Conservation (phyloP, 2,888 invertebrate genomes). For the Archaeoteleia sp. region DNA sequence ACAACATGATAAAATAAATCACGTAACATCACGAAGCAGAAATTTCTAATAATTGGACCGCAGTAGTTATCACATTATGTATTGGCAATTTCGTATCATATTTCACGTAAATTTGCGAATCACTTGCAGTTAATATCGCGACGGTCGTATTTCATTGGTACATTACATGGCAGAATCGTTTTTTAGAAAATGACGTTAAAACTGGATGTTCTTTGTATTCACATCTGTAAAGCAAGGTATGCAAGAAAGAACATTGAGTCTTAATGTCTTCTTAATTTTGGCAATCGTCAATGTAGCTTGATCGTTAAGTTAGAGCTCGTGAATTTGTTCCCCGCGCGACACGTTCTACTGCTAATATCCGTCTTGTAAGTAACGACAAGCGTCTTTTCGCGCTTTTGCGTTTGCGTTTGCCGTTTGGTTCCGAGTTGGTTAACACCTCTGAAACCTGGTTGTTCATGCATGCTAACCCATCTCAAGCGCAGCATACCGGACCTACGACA, state of each 20-base stretch:
- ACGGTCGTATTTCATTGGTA: too few species aligned
- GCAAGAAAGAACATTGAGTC: slow-evolving; percentile 32
- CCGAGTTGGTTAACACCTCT: slow-evolving; percentile 71
- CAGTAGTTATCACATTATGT: too few species aligned
- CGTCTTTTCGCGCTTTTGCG: slow-evolving; percentile 58
- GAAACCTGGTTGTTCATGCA: slow-evolving; percentile 81
- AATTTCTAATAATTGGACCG: too few species aligned
- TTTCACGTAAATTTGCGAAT: too few species aligned
- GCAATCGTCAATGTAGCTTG: slow-evolving; percentile 39
- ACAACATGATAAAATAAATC: too few species aligned
- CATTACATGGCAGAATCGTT: too few species aligned
- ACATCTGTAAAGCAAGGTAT: too few species aligned
- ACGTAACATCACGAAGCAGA: too few species aligned
- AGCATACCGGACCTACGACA: slow-evolving; percentile 91
- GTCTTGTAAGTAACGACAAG: slow-evolving; percentile 50
- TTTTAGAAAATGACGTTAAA: too few species aligned
- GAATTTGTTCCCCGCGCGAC: slow-evolving; percentile 32
- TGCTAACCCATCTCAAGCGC: slow-evolving; percentile 91
- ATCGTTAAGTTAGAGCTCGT: slow-evolving; percentile 25
- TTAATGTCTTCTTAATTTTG: slow-evolving; percentile 1
- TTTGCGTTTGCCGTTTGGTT: slow-evolving; percentile 61
- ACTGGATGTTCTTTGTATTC: too few species aligned
- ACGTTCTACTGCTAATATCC: slow-evolving; percentile 36
- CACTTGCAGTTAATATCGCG: too few species aligned
- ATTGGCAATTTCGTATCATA: too few species aligned